Conservation (phyloP, 2,888 invertebrate species). For the Cerastoderma edule region DNA sequence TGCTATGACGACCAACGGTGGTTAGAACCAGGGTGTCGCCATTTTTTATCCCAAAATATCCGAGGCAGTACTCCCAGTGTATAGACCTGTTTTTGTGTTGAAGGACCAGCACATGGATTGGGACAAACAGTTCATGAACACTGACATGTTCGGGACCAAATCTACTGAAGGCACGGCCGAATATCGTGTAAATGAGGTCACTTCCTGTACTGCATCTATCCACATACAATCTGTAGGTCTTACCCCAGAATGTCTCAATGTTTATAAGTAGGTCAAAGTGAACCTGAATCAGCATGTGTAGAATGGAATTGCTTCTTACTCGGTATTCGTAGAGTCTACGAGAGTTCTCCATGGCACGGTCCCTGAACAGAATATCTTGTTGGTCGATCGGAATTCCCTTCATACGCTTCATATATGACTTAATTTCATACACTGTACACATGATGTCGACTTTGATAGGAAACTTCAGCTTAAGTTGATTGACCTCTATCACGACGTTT, state of each 20-base stretch:
- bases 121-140: constrained; percentile 73
- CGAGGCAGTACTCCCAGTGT: constrained; percentile 73
- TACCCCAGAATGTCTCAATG: constrained; percentile 80
- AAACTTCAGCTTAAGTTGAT: constrained; percentile 70
- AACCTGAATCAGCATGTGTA: constrained; percentile 73
- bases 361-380: constrained; percentile 72
- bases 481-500: constrained; percentile 68
- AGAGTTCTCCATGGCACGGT: constrained; percentile 70
- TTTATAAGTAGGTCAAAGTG: constrained; percentile 69
- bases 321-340: constrained; percentile 69
- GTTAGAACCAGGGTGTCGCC: constrained; percentile 68
- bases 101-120: constrained; percentile 72
- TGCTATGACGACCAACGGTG: constrained; percentile 73
- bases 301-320: constrained; percentile 61
- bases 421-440: constrained; percentile 72
- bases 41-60: constrained; percentile 65
- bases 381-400: constrained; percentile 73
- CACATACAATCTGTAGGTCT: constrained; percentile 72
- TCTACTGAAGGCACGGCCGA: constrained; percentile 70
- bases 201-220: constrained; percentile 74
- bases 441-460: constrained; percentile 68
- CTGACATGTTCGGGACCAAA: constrained; percentile 65
- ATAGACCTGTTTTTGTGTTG: constrained; percentile 63
- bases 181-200: constrained; percentile 68
- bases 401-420: constrained; percentile 66